phyloP scores from a whole-genome alignment of 1,140 invertebrate species.

The Euura lappo region DNA sequence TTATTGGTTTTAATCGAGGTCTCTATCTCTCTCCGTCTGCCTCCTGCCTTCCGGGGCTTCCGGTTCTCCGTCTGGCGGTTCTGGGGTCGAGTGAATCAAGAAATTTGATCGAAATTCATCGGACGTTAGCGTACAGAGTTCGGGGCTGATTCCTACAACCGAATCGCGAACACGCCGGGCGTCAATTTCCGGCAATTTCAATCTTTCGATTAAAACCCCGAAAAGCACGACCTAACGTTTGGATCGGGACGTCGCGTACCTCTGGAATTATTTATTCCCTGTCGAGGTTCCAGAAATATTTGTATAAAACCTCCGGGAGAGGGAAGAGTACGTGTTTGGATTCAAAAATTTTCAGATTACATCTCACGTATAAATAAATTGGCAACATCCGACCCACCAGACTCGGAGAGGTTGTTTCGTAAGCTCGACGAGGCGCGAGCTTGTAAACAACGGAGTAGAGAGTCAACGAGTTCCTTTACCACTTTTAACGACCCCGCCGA shows the following conservation, averaged over 20 bases:
- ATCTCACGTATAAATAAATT: too few species aligned
- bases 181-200: not conserved
- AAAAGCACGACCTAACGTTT: not conserved
- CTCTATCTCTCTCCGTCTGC: constrained; percentile 21
- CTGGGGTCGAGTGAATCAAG: constrained; percentile 2
- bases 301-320: too few species aligned
- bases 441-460: not conserved
- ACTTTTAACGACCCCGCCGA: not conserved
- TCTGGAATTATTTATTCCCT: too few species aligned
- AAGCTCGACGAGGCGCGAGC: not conserved
- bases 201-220: not conserved
- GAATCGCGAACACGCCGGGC: not conserved
- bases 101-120: constrained; percentile 8
- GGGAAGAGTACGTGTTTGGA: too few species aligned
- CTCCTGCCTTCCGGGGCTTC: constrained; percentile 9
- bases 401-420: not conserved
- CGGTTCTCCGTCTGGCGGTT: not conserved
- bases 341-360: too few species aligned
- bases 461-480: constrained; percentile 1
- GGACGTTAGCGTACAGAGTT: not conserved
- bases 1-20: not conserved
- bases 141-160: not conserved
- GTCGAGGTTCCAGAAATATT: too few species aligned
- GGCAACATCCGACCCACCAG: too few species aligned
- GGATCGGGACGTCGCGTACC: too few species aligned